Conservation (phyloP, 1,140 invertebrate genomes). For the Drosophila sturtevanti region DNA sequence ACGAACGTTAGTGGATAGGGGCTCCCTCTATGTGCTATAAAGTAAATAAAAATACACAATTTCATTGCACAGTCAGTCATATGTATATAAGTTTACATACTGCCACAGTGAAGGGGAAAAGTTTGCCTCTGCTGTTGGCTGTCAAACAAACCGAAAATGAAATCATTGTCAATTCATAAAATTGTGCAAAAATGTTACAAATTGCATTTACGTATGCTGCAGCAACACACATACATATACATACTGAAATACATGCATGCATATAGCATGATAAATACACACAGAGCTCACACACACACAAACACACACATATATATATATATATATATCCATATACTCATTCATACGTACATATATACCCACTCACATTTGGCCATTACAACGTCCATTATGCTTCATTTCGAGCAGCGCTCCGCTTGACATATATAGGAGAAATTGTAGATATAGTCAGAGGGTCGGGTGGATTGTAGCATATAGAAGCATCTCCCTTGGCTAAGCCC, state of each 20-base stretch:
- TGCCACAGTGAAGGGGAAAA: constrained; percentile 16
- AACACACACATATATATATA: not conserved
- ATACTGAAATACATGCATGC: not conserved
- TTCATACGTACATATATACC: too few relatives aligned
- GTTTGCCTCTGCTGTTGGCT: constrained; percentile 33
- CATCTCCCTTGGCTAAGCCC: constrained; percentile 51
- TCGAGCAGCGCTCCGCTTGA: constrained; percentile 61
- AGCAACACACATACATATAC: constrained; percentile 30
- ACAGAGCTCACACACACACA: not conserved
- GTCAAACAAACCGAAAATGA: constrained; percentile 78
- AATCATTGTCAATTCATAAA: constrained; percentile 81
- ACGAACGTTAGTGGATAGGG: not conserved
- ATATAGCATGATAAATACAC: not conserved
- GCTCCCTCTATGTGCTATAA: constrained; percentile 15
- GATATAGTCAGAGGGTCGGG: not conserved
- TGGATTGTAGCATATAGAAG: not conserved
- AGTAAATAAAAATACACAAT: constrained; percentile 63
- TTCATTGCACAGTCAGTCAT: constrained; percentile 40
- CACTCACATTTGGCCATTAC: constrained; percentile 55
- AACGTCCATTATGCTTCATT: constrained; percentile 72
- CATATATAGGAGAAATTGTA: constrained; percentile 28
- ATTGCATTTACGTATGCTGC: constrained; percentile 77
- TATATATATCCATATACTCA: too few relatives aligned
- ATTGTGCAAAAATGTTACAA: constrained; percentile 74
- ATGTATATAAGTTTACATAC: constrained; percentile 51